Evolutionary conservation across 37 sponge, comb jelly and placozoan genomes (phyloP), one percentile per base, ranked within the genome.

Genomic region (Chondrilla cf. caribensis): DNA sequence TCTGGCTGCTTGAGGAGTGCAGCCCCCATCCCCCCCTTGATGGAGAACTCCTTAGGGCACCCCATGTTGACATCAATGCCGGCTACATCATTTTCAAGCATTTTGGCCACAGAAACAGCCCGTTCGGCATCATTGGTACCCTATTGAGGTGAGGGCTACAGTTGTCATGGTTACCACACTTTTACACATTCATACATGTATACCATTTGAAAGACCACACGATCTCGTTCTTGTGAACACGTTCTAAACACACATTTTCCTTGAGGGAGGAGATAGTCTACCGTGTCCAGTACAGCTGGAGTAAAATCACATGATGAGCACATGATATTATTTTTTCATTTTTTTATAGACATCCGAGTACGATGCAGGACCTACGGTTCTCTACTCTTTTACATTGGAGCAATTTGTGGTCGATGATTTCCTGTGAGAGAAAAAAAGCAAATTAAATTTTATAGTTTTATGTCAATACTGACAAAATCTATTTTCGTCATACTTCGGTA

Each of bases 41-140:
- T 72, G 21, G 99, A 98, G 84, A 89, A 98, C 38, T 92, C 92
- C 85, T 98, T 98, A 37, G 99, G 99, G 78, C 99, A 98, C 38
- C 99, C 99, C 99, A 98, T 98, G 90, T 98, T 98, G 32, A 98
- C 87, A 70, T 98, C 99, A 65, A 98, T 92, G 31, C 95, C 99
- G 55, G 99, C 94, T 0, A 98, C 96, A 80, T 98, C 95, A 28
- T 65, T 83, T 89, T 86, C 88, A 87, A 93, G 85, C 42, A 96
- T 38, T 78, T 84, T 80, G 18, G 94, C 91, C 40, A 82, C 68
- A 28, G 84, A 78, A 18, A 90, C 70, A 28, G 96, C 96, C 42
- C 91, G 84, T 18, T 86, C 83, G 8, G 89, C 54, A 89, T 93
- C 91, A 43, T 87, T 39, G 9, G 94, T 93, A 9, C 94, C 92